A percentile compares a stretch with the other conserved stretches of the same genome.
Conservation (phyloP, 2,888 invertebrate genomes). For the Sesia bembeciformis region DNA sequence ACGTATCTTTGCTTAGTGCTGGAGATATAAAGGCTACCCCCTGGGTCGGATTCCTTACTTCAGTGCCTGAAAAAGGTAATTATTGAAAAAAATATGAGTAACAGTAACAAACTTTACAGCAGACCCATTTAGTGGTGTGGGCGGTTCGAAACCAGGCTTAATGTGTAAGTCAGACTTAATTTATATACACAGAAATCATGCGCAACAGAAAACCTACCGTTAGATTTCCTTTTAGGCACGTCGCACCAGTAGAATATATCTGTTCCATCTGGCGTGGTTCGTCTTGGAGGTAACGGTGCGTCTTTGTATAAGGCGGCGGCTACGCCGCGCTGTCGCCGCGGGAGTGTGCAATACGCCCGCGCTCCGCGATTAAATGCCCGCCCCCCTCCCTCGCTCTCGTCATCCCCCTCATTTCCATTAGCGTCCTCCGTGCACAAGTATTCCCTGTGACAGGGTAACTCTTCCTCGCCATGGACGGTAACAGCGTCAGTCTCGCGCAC, state of each 20-base stretch:
- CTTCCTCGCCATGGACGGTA: slow-evolving; percentile 80
- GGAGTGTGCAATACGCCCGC: slow-evolving; percentile 71
- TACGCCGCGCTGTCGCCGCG: slow-evolving; percentile 39
- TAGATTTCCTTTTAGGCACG: slow-evolving; percentile 71
- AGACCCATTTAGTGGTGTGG: too few relatives aligned
- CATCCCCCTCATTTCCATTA: slow-evolving; percentile 15
- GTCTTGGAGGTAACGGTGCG: slow-evolving; percentile 78
- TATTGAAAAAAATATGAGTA: too few relatives aligned
- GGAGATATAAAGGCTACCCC: too few relatives aligned
- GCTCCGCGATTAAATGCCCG: slow-evolving; percentile 24
- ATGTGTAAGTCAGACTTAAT: too few relatives aligned
- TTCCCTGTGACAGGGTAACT: slow-evolving; percentile 74
- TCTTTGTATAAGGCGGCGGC: slow-evolving; percentile 38
- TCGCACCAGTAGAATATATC: slow-evolving; percentile 92
- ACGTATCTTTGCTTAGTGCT: not conserved
- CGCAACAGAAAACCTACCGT: not conserved
- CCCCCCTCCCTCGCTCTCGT: slow-evolving; percentile 12
- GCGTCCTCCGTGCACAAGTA: slow-evolving; percentile 22
- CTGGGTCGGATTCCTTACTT: too few relatives aligned
- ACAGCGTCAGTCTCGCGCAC: slow-evolving; percentile 56
- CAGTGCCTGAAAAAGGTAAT: too few relatives aligned
- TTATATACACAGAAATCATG: too few relatives aligned
- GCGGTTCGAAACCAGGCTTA: too few relatives aligned
- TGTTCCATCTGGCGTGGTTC: slow-evolving; percentile 87
- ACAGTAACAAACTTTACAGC: too few relatives aligned